phyloP scores from a whole-genome alignment of 2,113 vertebrate genomes.

The Vidua macroura region DNA sequence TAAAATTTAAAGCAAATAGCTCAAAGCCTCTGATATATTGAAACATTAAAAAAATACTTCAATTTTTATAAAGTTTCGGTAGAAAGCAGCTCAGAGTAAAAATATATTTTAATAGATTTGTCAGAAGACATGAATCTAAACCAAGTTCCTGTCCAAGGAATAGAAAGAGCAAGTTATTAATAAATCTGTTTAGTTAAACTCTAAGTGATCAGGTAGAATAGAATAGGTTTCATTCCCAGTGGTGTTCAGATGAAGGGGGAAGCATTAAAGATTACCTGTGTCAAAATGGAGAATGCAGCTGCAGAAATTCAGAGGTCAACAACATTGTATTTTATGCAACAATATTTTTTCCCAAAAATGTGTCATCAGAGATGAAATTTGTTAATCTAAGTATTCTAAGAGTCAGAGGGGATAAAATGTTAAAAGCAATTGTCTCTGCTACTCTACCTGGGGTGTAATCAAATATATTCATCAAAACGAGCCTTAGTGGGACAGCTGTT shows the following conservation, averaged over 20 bases:
- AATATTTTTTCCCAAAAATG: neutral
- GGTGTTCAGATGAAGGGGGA: neutral
- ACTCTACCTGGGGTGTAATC: neutral
- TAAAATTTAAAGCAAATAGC: slow-evolving; percentile 24
- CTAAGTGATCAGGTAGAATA: neutral
- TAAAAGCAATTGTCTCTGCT: neutral
- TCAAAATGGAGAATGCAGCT: neutral
- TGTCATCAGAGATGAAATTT: neutral
- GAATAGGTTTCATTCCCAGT: neutral
- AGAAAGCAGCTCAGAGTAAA: neutral
- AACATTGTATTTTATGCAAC: neutral
- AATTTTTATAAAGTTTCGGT: neutral
- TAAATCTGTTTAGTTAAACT: neutral
- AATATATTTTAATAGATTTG: neutral
- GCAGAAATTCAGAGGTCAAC: neutral
- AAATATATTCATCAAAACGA: neutral
- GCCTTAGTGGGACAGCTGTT: neutral
- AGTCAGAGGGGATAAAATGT: fast-evolving
- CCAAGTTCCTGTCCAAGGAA: neutral
- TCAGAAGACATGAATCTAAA: neutral
- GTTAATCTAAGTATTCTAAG: neutral
- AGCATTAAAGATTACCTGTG: neutral
- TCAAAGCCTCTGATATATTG: neutral
- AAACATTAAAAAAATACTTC: neutral
- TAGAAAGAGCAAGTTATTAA: neutral